Percentiles rank a stretch among this genome's conserved stretches.
phyloP scores from a whole-genome alignment of 2,113 vertebrate genomes.

The Podarcis raffonei region DNA sequence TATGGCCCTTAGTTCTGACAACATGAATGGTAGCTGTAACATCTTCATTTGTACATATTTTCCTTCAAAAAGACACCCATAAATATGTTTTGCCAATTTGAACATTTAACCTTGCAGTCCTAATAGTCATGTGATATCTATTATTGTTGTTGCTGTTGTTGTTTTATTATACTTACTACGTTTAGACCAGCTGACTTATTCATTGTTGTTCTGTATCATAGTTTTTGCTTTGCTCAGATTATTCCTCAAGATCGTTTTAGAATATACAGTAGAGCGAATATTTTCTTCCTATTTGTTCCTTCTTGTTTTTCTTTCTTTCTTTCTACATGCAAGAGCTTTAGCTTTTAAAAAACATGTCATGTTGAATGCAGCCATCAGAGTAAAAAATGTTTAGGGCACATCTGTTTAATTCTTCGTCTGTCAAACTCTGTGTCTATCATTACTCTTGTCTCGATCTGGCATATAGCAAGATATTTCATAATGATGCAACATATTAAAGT shows the following conservation, averaged over 20 bases:
- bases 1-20: background rate
- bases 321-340: background rate
- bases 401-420: background rate
- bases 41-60: background rate
- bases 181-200: background rate
- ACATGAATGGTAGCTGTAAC: background rate
- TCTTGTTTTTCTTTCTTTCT: background rate
- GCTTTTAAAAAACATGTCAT: background rate
- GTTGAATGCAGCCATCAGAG: background rate
- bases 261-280: background rate
- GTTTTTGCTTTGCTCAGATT: background rate
- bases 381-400: background rate
- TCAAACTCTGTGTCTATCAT: background rate
- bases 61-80: background rate
- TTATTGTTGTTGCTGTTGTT: too few relatives aligned
- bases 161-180: background rate
- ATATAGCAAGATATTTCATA: background rate
- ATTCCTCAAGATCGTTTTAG: background rate
- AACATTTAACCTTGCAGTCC: background rate
- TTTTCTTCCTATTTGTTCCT: background rate
- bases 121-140: background rate
- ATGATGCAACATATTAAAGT: background rate
- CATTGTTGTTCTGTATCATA: background rate
- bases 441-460: background rate
- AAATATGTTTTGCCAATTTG: background rate